phyloP scores from a whole-genome alignment of 2,113 vertebrate genomes.

The Tamias sibiricus region DNA sequence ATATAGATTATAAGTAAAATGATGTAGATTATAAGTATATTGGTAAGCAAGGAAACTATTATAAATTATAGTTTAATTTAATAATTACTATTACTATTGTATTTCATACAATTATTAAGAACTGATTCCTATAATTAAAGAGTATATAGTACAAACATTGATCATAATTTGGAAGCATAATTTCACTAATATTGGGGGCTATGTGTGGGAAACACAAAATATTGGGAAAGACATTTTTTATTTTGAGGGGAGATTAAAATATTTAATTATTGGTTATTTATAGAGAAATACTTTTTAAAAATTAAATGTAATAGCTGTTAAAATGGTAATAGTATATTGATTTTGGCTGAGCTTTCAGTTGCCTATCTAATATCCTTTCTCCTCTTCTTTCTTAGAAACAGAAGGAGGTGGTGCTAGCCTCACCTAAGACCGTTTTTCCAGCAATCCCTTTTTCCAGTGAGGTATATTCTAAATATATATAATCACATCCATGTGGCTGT shows the following conservation, averaged over 20 bases:
- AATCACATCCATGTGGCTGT: background rate
- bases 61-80: conserved; percentile 14
- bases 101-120: background rate
- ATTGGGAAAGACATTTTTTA: background rate
- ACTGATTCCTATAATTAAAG: background rate
- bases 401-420: background rate
- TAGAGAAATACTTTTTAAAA: background rate
- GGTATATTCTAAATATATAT: background rate
- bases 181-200: background rate
- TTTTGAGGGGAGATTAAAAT: background rate
- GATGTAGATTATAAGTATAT: background rate
- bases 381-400: background rate
- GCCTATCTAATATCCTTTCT: background rate
- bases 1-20: background rate
- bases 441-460: too few species aligned
- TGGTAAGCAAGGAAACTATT: background rate
- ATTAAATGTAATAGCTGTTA: background rate
- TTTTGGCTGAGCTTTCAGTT: background rate
- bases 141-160: background rate
- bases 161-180: background rate
- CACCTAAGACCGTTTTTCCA: background rate
- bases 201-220: conserved; percentile 5
- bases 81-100: background rate
- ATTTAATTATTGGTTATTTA: background rate
- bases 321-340: background rate